These are phyloP conservation scores for Hyperopisus bebe DNA, from an alignment of 2,113 vertebrate genomes.

Conservation along the genomic window DNA sequence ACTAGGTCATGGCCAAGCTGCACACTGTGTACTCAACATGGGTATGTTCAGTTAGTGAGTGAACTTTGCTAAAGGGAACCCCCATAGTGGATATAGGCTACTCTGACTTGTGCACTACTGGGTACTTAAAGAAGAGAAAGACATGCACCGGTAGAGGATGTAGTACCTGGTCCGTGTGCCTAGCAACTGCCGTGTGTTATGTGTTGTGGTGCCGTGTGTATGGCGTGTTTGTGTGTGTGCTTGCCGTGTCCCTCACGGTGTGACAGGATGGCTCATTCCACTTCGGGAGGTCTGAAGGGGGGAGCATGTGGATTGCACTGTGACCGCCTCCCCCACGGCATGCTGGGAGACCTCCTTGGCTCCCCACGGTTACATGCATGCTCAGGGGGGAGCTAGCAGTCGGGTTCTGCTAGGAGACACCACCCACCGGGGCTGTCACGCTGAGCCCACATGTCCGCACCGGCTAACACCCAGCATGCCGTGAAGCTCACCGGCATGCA, in stretches of 20 bases:
- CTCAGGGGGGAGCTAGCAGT: neutral
- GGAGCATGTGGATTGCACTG: neutral
- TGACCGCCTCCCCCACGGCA: neutral
- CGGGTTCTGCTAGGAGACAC: neutral
- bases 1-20: neutral
- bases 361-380: neutral
- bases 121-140: neutral
- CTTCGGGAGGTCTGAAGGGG: neutral
- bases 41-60: neutral
- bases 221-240: neutral
- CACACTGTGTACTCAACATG: neutral
- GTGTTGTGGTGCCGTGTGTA: slow-evolving; percentile 13
- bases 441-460: neutral
- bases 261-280: neutral
- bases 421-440: neutral
- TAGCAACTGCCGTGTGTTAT: neutral
- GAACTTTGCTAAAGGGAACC: neutral
- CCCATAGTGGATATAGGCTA: neutral
- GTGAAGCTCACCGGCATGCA: neutral
- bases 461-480: neutral
- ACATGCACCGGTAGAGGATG: neutral
- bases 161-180: neutral
- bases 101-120: neutral
- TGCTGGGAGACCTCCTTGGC: neutral
- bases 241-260: neutral